A percentile compares a stretch with the other conserved stretches of the same genome.
These are phyloP conservation scores for Cephalopterus ornatus DNA, from an alignment of 2,113 vertebrate species.

Conservation along the genomic window DNA sequence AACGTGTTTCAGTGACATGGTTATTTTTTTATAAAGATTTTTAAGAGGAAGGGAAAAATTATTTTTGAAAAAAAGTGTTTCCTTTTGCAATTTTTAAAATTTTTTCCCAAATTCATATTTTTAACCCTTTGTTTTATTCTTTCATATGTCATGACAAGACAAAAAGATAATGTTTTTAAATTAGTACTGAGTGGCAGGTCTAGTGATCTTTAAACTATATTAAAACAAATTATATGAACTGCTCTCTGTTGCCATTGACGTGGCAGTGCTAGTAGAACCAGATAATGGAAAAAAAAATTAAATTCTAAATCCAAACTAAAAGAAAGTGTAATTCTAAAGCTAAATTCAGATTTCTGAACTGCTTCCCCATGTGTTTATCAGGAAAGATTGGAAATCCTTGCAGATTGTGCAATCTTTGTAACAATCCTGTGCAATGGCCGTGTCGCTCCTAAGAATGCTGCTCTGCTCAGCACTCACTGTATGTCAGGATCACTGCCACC, in stretches of 20 bases:
- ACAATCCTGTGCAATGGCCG: neutral
- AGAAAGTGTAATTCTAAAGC: neutral
- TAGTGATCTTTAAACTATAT: conserved; percentile 8
- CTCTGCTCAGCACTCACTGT: neutral
- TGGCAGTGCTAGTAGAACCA: neutral
- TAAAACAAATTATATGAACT: neutral
- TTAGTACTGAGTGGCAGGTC: neutral
- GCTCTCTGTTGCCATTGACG: neutral
- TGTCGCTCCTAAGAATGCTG: neutral
- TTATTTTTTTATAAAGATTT: neutral
- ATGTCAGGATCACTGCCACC: neutral
- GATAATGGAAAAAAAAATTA: neutral
- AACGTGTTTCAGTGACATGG: neutral
- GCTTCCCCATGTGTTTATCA: neutral
- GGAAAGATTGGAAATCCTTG: neutral
- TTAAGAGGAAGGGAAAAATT: neutral
- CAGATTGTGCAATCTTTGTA: neutral
- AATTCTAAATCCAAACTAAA: neutral
- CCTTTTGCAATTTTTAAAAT: neutral
- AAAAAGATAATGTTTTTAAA: neutral
- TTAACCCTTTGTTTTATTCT: neutral
- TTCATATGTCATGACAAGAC: neutral
- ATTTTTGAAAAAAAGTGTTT: neutral
- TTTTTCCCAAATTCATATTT: neutral
- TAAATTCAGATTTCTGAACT: neutral